phyloP scores from a whole-genome alignment of 2,113 vertebrate species.

The Hippocampus mohnikei region DNA sequence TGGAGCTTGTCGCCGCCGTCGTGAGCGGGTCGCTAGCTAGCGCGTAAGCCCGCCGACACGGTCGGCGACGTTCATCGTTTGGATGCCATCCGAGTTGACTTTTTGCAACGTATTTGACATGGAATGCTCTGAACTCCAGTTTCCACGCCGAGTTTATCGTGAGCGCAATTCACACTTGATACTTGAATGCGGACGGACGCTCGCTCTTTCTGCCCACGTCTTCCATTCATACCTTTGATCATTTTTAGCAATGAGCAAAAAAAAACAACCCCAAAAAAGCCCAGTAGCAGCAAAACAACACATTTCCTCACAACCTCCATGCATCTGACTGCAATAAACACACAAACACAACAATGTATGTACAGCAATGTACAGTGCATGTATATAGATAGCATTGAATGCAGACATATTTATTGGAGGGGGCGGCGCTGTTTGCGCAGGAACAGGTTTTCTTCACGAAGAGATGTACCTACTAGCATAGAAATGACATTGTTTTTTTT shows the following conservation, averaged over 20 bases:
- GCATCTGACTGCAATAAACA: constrained; percentile 74
- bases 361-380: constrained; percentile 81
- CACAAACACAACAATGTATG: constrained; percentile 64
- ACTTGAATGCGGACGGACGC: neutral
- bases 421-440: constrained; percentile 64
- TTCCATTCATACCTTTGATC: neutral
- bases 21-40: too few species aligned
- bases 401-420: constrained; percentile 90
- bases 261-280: neutral
- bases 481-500: constrained; percentile 57
- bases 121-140: neutral
- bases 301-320: constrained; percentile 71
- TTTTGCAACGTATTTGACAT: too few species aligned
- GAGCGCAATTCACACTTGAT: neutral
- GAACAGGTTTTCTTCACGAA: constrained; percentile 5
- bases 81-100: too few species aligned
- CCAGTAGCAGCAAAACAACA: constrained; percentile 21
- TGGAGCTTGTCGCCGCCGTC: neutral
- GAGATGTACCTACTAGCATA: constrained; percentile 39
- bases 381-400: constrained; percentile 83
- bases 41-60: neutral
- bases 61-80: neutral
- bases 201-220: neutral
- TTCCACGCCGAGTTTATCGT: too few species aligned
- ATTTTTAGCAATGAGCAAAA: neutral